phyloP scores from a whole-genome alignment of 2,113 vertebrate species.

The Pyxicephalus adspersus region DNA sequence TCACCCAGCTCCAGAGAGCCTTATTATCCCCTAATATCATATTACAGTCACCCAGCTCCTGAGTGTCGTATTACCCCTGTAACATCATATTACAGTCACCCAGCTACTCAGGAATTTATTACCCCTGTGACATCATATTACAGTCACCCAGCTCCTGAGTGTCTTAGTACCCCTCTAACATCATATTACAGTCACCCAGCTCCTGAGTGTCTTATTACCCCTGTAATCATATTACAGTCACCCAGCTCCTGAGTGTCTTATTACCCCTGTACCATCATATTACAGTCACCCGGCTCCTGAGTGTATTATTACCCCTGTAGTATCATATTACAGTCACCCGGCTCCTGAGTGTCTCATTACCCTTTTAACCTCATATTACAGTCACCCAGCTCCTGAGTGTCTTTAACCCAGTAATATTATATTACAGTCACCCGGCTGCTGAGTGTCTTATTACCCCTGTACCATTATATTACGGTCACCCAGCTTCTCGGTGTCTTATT shows the following conservation, averaged over 20 bases:
- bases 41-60: not conserved
- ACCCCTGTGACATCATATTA: not conserved
- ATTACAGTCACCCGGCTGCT: not conserved
- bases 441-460: not conserved
- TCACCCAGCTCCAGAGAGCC: constrained; percentile 10
- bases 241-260: not conserved
- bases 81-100: not conserved
- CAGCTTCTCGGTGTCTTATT: constrained; percentile 2
- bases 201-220: no score
- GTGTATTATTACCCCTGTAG: no score
- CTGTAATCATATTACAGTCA: constrained; percentile 17
- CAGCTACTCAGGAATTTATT: constrained; percentile 3
- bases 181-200: constrained; percentile 4
- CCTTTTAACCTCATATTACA: not conserved
- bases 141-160: not conserved
- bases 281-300: constrained; percentile 2
- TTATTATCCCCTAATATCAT: constrained; percentile 8
- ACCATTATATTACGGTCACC: not conserved
- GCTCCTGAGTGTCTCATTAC: not conserved
- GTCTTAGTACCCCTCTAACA: not conserved
- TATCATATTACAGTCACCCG: constrained; percentile 16
- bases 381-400: not conserved
- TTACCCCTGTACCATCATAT: not conserved
- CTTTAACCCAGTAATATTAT: not conserved
- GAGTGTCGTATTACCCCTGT: constrained; percentile 15